Conservation (phyloP, 2,797 vertebrate genomes). For the Xyrichtys novacula region DNA sequence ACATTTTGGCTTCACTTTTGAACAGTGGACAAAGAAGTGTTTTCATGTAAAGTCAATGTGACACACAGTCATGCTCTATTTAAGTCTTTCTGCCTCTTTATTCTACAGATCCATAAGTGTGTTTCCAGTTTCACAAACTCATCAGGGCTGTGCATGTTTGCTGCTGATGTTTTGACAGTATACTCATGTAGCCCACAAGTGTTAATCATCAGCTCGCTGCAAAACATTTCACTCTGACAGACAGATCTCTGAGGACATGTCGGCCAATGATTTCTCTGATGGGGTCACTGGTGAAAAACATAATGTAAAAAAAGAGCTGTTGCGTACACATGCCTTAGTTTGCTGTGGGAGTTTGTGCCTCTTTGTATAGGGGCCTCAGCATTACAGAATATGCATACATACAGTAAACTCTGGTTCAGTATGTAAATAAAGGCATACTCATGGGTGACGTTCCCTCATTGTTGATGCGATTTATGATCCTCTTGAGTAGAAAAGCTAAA, state of each 20-base stretch:
- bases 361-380: conserved; percentile 5
- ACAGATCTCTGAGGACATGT: conserved; percentile 51
- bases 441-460: conserved; percentile 9
- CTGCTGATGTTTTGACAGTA: conserved; percentile 57
- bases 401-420: not conserved
- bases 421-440: conserved; percentile 35
- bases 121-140: conserved; percentile 41
- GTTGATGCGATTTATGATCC: conserved; percentile 25
- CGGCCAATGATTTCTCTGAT: conserved; percentile 53
- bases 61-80: conserved; percentile 9
- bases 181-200: conserved; percentile 53
- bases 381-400: conserved; percentile 4
- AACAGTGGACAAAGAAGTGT: too few species aligned
- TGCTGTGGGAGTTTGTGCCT: not conserved
- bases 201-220: conserved; percentile 60
- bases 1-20: too few species aligned
- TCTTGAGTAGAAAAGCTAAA: conserved; percentile 31
- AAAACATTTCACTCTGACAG: conserved; percentile 51
- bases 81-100: not conserved
- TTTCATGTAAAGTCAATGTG: conserved; percentile 43
- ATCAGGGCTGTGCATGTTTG: conserved; percentile 30
- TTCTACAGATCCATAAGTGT: conserved; percentile 20
- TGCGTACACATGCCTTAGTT: conserved; percentile 2
- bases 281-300: conserved; percentile 29
- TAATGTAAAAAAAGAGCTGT: conserved; percentile 23